Base-by-base conservation (phyloP, 1,140 invertebrate genomes). In the Ladona fulva region DNA sequence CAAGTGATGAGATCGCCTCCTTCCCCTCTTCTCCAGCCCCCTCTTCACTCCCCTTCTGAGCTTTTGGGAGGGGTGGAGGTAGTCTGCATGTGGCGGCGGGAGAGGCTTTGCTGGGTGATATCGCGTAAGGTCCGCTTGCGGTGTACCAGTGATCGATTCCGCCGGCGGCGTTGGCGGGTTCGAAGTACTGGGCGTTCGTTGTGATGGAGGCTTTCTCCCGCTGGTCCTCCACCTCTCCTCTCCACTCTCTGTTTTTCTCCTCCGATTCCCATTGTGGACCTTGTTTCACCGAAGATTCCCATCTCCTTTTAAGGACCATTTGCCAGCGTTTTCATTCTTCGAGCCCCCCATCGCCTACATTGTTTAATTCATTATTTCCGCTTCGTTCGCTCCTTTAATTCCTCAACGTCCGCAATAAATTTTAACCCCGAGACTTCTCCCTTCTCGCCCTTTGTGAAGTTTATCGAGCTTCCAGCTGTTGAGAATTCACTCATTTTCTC, bases 71-170 rank as follows among this genome's bases (percentile, higher is more conserved):
- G 10, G 44, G 12, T 12, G 52, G 52, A 3, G 52, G 52, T 19
- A 6, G 52, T 66, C 52, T 66, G 52, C 52, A 19, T 22, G 52
- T 5, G 5, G n/a, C 52, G 52, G 52, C 16, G 52, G 52, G 3
- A 66, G 3, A 12, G 52, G 52, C n/a, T 22, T 12, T 22, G 52
- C 52, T 12, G 3, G 12, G 52, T 66, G 52, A 66, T 66, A 66
- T 66, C 52, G 52, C 3, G 12, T 16, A 66, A 66, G 52, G 52
- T 22, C 52, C 52, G 52, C 52, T 19, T 19, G 52, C 52, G 52
- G 52, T 66, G n/a, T 52, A 52, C 44, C 44, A 52, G 44, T 66
- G 52, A 66, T 66, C 52, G 52, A 66, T 66, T 66, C n/a, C 52
- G 3, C 52, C 3, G 52, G 3, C 44, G 44, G 44, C 44, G 44